These are phyloP conservation scores for Watsonalla cultraria DNA, from an alignment of 2,888 invertebrate genomes.

Conservation along the genomic window DNA sequence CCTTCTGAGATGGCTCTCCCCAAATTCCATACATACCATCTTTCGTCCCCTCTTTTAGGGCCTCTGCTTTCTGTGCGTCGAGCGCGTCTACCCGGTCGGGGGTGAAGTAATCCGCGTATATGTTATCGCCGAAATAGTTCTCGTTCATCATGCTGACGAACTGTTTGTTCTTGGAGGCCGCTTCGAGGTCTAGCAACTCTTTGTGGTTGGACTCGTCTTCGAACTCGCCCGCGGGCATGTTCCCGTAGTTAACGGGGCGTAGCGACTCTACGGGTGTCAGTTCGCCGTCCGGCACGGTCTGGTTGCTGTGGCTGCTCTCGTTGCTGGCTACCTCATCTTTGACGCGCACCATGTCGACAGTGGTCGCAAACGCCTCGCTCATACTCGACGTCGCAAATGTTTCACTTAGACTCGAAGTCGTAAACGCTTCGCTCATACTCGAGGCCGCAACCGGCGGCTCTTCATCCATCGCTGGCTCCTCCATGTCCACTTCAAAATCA, in stretches of 20 bases:
- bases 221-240: conserved; percentile 51
- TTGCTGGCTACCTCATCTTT: conserved; percentile 65
- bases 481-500: conserved; percentile 57
- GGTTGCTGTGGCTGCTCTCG: conserved; percentile 53
- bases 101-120: conserved; percentile 70
- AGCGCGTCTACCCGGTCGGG: conserved; percentile 64
- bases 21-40: conserved; percentile 53
- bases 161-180: conserved; percentile 63
- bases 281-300: conserved; percentile 37
- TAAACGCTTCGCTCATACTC: conserved; percentile 33
- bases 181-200: conserved; percentile 61
- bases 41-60: conserved; percentile 49
- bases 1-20: conserved; percentile 66
- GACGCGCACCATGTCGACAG: conserved; percentile 44
- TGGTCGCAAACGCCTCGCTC: conserved; percentile 30
- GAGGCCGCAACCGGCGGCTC: conserved; percentile 51
- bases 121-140: conserved; percentile 71
- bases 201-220: conserved; percentile 64
- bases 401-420: conserved; percentile 12
- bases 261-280: conserved; percentile 50
- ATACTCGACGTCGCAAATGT: conserved; percentile 33
- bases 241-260: conserved; percentile 65
- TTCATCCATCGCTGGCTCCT: conserved; percentile 63
- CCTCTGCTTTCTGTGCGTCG: conserved; percentile 47
- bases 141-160: conserved; percentile 72